Conservation (phyloP, 2,888 invertebrate genomes). For the Biston betularia region DNA sequence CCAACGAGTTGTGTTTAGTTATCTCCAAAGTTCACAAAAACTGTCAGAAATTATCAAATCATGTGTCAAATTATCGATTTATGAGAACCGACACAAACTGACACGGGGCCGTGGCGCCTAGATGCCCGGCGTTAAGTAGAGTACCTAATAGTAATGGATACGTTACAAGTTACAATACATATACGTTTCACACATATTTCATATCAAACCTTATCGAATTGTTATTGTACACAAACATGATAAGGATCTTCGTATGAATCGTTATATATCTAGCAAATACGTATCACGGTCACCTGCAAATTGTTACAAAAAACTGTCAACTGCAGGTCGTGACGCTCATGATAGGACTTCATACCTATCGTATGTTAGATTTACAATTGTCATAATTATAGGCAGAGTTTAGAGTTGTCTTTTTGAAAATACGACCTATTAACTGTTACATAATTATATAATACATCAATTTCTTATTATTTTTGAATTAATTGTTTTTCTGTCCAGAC, state of each 20-base stretch:
- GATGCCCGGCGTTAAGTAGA: constrained; percentile 18
- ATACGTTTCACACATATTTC: constrained; percentile 12
- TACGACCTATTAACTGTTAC: too few species aligned
- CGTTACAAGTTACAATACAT: too few species aligned
- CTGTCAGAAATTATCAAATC: constrained; percentile 10
- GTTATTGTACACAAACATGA: constrained; percentile 50
- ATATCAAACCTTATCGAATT: constrained; percentile 36
- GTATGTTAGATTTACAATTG: background rate
- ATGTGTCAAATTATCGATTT: constrained; percentile 18
- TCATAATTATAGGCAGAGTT: too few species aligned
- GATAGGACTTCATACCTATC: background rate
- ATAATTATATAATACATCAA: too few species aligned
- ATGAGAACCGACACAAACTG: constrained; percentile 12
- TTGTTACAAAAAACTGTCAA: background rate
- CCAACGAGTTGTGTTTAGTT: background rate
- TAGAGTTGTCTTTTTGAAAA: too few species aligned
- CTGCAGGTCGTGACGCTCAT: background rate
- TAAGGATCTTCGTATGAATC: constrained; percentile 48
- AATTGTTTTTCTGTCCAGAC: too few species aligned
- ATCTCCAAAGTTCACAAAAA: background rate
- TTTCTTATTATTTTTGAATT: too few species aligned
- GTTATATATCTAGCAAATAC: constrained; percentile 31
- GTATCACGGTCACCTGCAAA: constrained; percentile 44
- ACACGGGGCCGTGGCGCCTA: constrained; percentile 19
- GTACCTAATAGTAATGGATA: background rate